Evolutionary conservation across 2,113 vertebrate genomes (phyloP), one percentile per base, ranked within the genome.

Genomic region (Poicephalus gulielmi): DNA sequence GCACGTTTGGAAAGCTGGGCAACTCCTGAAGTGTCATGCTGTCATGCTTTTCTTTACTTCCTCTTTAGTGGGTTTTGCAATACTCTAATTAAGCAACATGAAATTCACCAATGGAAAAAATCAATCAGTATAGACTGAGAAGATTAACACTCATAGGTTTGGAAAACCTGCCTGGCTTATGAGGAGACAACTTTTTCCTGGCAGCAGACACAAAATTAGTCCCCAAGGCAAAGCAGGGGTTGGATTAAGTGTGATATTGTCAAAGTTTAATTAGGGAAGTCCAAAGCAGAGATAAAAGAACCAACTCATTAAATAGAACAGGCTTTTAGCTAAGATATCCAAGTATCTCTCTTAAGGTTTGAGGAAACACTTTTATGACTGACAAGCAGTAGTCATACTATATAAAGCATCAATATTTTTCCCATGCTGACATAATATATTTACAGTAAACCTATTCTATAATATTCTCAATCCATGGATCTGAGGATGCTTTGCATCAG

Each of bases 381-480:
- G 20, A 52, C 17, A 84, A 71, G 18, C 9, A 43, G 35, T 20
- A 79, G 12, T 24, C 19, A 37, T 23, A 16, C 2, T 20, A 6
- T 71, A 68, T 9, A 28, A 76, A 71, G 31, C 2, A 35, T 37
- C 24, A 71, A 6, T 44, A 50, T 47, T 91, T 92, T 82, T 37
- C 16, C 10, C 2, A 24, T 1, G 3, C 2, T 79, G 15, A 37
- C 0, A 1, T 11, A 23, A 82, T 66, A 78, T 39, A 15, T 0
- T 7, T 64, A 59, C 20, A 39, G 12, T 35, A 67, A 63, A 79
- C 30, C 12, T 78, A 1, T 77, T 69, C 31, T 46, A 23, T 44
- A 17, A 14, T 33, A n/a, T 39, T 70, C 10, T 64, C 7, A 4
- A 22, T 83, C 19, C 4, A 18, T 27, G 10, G 37, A 70, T 77